These are phyloP conservation scores for Trichonephila inaurata DNA, from an alignment of 1,140 invertebrate genomes.

Conservation along the genomic window DNA sequence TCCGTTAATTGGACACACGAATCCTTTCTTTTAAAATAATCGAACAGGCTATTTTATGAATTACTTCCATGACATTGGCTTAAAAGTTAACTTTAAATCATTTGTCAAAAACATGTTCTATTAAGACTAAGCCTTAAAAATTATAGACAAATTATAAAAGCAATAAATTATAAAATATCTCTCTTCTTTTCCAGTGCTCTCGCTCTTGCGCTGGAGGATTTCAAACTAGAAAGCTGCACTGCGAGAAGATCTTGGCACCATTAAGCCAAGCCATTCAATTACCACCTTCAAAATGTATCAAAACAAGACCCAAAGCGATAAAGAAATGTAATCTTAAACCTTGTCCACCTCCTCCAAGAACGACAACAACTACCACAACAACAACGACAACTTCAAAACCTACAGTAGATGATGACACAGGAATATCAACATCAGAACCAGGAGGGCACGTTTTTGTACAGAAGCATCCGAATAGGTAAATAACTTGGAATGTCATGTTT, in stretches of 20 bases:
- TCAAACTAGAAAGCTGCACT: constrained; percentile 91
- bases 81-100: too few species aligned
- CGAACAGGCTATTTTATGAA: too few species aligned
- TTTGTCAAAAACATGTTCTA: too few species aligned
- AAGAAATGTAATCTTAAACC: constrained; percentile 91
- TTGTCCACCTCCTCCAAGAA: constrained; percentile 81
- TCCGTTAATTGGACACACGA: too few species aligned
- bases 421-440: not conserved
- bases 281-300: constrained; percentile 86
- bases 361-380: constrained; percentile 41
- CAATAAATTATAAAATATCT: too few species aligned
- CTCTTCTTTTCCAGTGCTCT: constrained; percentile 85
- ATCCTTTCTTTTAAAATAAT: too few species aligned
- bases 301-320: constrained; percentile 85
- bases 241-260: constrained; percentile 86
- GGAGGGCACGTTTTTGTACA: constrained; percentile 55
- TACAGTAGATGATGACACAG: not conserved
- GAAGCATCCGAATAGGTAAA: constrained; percentile 70
- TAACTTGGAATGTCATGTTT: too few species aligned
- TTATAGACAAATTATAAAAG: too few species aligned
- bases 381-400: not conserved
- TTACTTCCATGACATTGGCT: too few species aligned
- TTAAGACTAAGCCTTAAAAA: too few species aligned
- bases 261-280: constrained; percentile 90
- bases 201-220: constrained; percentile 93